Evolutionary conservation across 2,113 vertebrate species (phyloP), one percentile per base, ranked within the genome.

Genomic region (Vimba vimba): DNA sequence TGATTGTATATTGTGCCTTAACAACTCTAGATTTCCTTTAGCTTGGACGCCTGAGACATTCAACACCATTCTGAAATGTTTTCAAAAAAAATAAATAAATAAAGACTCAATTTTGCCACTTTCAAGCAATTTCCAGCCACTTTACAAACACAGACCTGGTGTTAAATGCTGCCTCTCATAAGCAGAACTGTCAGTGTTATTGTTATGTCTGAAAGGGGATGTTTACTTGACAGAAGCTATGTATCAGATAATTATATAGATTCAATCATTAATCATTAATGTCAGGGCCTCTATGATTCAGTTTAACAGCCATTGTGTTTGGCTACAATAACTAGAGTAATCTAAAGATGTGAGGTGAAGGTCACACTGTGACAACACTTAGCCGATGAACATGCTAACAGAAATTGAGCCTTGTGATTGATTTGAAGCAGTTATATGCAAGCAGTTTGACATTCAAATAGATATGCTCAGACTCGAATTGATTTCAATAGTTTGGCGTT

Each of bases 141-240:
- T 50, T 82, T 36, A 75, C 75, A 87, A 33, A 45, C 55, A 71
- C 25, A 69, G 25, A 83, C 57, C 76, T 57, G 9, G 60, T 21
- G 83, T 76, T 85, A 81, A 85, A 87, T 55, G 17, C 60, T n/a
- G 21, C 60, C 36, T 87, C 66, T 43, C 66, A 68, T 80, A 64
- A 82, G 68, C 60, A 36, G 11, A 55, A 69, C 52, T 17, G 50
- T 64, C 69, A 17, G 39, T 82, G 50, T 71, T 74, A 59, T 62
- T 27, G 19, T 50, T 73, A 17, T 23, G 4, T 88, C 3, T 88
- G 55, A 0, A 77, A 43, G 11, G 25, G 30, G 45, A 43, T 21
- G 47, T 85, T 82, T 82, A 73, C 43, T 78, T 50, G 47, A 33
- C 33, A 47, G 52, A 57, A 36, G 17, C 39, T 68, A 36, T 79